Percentiles rank a stretch among this genome's conserved stretches.
phyloP scores from a whole-genome alignment of 1,140 invertebrate species.

The Zeugodacus cucurbitae region DNA sequence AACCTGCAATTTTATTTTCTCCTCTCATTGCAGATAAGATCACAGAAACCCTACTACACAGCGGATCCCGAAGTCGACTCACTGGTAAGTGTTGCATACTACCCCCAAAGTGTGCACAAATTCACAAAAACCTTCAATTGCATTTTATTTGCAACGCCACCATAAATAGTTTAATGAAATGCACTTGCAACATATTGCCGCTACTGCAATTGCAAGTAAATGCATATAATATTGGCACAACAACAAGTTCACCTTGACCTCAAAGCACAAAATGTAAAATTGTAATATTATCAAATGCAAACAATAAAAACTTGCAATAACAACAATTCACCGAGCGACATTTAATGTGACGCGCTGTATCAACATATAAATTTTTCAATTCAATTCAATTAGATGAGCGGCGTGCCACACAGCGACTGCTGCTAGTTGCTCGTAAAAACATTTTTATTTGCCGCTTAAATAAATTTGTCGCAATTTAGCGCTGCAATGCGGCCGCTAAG shows the following conservation, averaged over 20 bases:
- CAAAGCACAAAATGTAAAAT: conserved; percentile 21
- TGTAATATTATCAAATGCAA: not conserved
- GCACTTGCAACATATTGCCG: not conserved
- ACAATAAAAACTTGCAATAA: conserved; percentile 2
- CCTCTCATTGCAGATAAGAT: conserved; percentile 90
- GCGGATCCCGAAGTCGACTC: conserved; percentile 98
- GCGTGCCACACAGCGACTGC: conserved; percentile 45
- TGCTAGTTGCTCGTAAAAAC: not conserved
- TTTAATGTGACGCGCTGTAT: not conserved
- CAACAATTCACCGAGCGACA: not conserved
- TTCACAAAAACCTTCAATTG: not conserved
- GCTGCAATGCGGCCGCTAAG: not conserved
- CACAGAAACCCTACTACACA: conserved; percentile 98
- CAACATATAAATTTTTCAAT: conserved; percentile 44
- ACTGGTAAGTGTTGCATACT: conserved; percentile 83
- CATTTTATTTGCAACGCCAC: conserved; percentile 43
- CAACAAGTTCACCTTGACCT: conserved; percentile 34
- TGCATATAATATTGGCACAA: not conserved
- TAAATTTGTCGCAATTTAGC: conserved; percentile 45
- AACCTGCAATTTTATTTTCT: conserved; percentile 41
- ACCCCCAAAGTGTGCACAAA: too few species aligned
- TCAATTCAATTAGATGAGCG: conserved; percentile 43
- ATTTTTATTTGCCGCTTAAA: conserved; percentile 39
- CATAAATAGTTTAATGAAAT: conserved; percentile 33
- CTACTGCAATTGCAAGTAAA: not conserved